These are phyloP conservation scores for Centropus bengalensis DNA, from an alignment of 2,113 vertebrate genomes.

Conservation along the genomic window DNA sequence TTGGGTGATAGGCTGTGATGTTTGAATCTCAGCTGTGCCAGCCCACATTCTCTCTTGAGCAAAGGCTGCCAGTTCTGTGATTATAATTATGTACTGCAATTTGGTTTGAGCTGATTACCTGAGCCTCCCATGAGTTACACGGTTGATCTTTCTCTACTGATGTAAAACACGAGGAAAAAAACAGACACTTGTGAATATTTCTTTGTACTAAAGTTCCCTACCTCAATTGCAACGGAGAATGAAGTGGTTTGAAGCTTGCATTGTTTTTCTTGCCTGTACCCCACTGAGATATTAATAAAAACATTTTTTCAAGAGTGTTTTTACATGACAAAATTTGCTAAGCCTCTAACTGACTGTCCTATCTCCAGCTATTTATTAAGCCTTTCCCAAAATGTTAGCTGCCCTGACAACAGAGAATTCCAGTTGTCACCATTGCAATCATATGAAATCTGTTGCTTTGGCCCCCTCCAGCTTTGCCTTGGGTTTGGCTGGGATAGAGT, in stretches of 20 bases:
- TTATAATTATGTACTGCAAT: conserved; percentile 49
- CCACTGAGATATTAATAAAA: conserved; percentile 3
- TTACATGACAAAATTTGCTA: conserved; percentile 27
- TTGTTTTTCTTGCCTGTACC: neutral
- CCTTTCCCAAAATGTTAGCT: neutral
- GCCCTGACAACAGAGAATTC: neutral
- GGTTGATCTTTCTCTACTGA: conserved; percentile 34
- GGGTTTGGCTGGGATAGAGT: too few species aligned
- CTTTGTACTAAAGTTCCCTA: neutral
- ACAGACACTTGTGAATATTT: neutral
- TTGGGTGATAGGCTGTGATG: neutral
- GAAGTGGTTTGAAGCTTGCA: neutral
- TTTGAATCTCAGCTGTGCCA: neutral
- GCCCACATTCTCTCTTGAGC: neutral
- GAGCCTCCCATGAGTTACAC: neutral
- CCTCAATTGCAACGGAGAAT: neutral
- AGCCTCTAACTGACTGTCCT: conserved; percentile 7
- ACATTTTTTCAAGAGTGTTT: conserved; percentile 40
- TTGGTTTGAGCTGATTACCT: conserved; percentile 54
- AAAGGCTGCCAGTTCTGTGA: conserved; percentile 49
- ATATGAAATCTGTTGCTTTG: neutral
- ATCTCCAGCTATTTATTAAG: conserved; percentile 16
- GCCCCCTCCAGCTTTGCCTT: neutral
- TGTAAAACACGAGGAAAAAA: conserved; percentile 8
- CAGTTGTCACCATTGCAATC: neutral